These are phyloP conservation scores for Protobothrops flavoviridis DNA, from an alignment of 2,113 vertebrate genomes.

Conservation along the genomic window DNA sequence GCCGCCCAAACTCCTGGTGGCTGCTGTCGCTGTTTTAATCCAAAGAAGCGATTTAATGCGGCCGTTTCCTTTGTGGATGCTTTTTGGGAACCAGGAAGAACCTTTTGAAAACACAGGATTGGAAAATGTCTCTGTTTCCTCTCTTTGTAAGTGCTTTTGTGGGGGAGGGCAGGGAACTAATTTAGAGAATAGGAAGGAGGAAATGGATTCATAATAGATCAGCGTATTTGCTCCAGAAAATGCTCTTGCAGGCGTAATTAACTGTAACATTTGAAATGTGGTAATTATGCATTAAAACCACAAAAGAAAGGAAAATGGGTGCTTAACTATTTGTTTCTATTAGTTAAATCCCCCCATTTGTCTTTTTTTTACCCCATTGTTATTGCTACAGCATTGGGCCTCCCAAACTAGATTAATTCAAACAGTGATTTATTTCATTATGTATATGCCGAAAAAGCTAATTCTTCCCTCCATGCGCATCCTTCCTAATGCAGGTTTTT, in stretches of 20 bases:
- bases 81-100: not conserved
- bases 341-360: conserved; percentile 43
- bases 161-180: not conserved
- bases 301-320: conserved; percentile 44
- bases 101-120: not conserved
- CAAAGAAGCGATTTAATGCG: not conserved
- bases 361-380: conserved; percentile 32
- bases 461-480: not conserved
- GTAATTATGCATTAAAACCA: conserved; percentile 44
- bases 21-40: not conserved
- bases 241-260: conserved; percentile 39
- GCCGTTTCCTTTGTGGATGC: not conserved
- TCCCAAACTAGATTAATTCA: conserved; percentile 45
- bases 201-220: conserved; percentile 24
- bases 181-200: conserved; percentile 4
- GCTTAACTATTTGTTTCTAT: conserved; percentile 54
- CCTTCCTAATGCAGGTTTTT: not conserved
- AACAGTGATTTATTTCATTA: conserved; percentile 44
- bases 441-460: not conserved
- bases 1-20: not conserved
- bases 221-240: conserved; percentile 45
- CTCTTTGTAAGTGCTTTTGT: not conserved
- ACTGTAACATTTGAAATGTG: conserved; percentile 24
- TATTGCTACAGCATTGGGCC: conserved; percentile 29
- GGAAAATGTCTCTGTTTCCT: not conserved